Evolutionary conservation across 2,888 invertebrate species (phyloP), one percentile per base, ranked within the genome.

Genomic region (Xestia rhomboidea): DNA sequence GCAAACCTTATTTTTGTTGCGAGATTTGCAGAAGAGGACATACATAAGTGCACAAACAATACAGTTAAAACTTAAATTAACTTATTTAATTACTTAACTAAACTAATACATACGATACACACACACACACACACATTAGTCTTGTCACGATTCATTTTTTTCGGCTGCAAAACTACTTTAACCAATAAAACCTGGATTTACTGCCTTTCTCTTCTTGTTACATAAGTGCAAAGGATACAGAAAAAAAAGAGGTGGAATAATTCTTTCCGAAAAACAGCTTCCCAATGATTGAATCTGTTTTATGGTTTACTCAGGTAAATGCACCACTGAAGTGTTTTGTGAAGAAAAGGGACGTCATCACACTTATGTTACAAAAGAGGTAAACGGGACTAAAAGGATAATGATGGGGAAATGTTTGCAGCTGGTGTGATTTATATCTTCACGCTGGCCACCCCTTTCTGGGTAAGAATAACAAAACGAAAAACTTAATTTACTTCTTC

Each of bases 211-310:
- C 44, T 83, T 69, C 49, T 44, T 24, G 15, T 62, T 18, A 46
- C 46, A 51, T 63, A 70, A 79, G 67, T 79, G 73, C 72, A 76
- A 79, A 76, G 49, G 72, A 70, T 73, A 73, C 68, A 70, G 46
- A 77, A 81, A 72, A 34, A 84, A 84, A 76, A 77, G 74, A 77
- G 70, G 73, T 68, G 69, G 68, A 80, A 82, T 87, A 74, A 77
- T 80, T 81, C 71, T 84, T 63, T 67, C 38, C 8, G 60, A 66
- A 84, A 87, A 81, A 76, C 79, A 79, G 57, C 74, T 79, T 82
- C 76, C 72, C 85, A 82, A 87, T 87, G 69, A 83, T 83, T 81
- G 77, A 87, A 81, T 70, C 68, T 79, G 73, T 82, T 87, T 88
- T 76, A 78, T 54, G 76, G 85, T 70, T 81, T 79, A 77, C 74